Base-by-base conservation (phyloP, 2,113 vertebrate genomes). In the Ophiodon elongatus region DNA sequence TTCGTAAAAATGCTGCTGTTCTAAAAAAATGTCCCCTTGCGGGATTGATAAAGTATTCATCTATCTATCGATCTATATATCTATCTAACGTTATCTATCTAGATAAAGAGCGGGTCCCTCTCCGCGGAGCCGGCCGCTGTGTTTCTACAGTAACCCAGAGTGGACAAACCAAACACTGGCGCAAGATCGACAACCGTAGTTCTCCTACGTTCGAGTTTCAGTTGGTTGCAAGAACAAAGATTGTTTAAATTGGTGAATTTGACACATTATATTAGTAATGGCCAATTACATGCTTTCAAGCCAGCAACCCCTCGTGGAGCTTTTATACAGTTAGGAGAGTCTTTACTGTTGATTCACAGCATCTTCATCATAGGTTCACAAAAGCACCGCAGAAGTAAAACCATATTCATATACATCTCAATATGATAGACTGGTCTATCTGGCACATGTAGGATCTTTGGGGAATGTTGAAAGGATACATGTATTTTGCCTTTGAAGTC, bases 381-480 rank as follows among this genome's bases (percentile, higher is more conserved):
- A 52, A n/a, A 35, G 2, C 10, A 25, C 50, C 31, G 52, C 11
- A 50, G 13, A 45, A 37, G 4, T 37, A 52, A 45, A 63, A 62
- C 52, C 15, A 35, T 52, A 14, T 52, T 29, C 45, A 57, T 19
- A 19, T 2, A 6, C 0, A 27, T 4, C n/a, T 41, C 25, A 59
- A 13, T 59, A 19, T 56, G 31, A 70, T 70, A 17, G 9, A 37
- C 54, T 21, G 37, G 1, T 29, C 52, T 21, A 6, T 71, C n/a
- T n/a, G n/a, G n/a, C 1, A 13, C 8, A 39, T 14, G 6, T 31
- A 21, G 25, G 11, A 43, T 27, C 8, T 4, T 7, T 14, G 1
- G 19, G 11, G 10, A 29, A 47, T 8, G 9, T 21, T 70, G n/a
- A 62, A 96, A 97, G 96, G 97, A 97, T 98, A 98, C 97, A 0